Evolutionary conservation across 2,797 vertebrate species (phyloP), one percentile per base, ranked within the genome.

Genomic region (Phataginus tetradactyla): DNA sequence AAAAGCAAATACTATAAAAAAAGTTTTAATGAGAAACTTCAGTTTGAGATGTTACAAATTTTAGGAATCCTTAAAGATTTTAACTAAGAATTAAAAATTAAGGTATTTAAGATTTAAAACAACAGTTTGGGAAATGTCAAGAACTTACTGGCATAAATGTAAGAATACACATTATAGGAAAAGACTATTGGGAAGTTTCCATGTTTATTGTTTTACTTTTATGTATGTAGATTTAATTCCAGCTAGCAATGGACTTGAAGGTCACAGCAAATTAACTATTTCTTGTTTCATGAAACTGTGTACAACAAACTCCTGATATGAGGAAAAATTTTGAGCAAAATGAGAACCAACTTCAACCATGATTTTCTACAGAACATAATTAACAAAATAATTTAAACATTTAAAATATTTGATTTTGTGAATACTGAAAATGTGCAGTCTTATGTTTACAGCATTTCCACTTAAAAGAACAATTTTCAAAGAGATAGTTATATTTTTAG

Each of bases 151-250:
- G 92, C 25, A 75, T 93, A 75, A 95, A 84, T 64, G 17, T 87
- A 95, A 96, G 45, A 86, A 95, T 87, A 95, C 9, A 88, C 51
- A 88, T 80, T 72, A 72, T 86, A 75, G 77, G 74, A 87, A 81
- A 96, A 95, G 63, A 81, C 51, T 92, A 49, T n/a, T 83, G 86
- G 42, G 78, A 79, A 88, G 53, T 51, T 77, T 87, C 37, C 71
- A 32, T 72, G 90, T 95, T 96, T 96, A 95, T 75, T 88, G 39
- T 81, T 95, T 96, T 64, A 84, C n/a, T 97, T 94, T 80, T 91
- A 83, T 66, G 59, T 61, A 93, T 64, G 42, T 72, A 89, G 27
- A 92, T 61, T 90, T 91, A 64, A 94, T 45, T 97, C 57, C 66
- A 94, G 45, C 83, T 88, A 91, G 79, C 63, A 95, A 91, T 25